Evolutionary conservation across 1,140 invertebrate genomes (phyloP), one percentile per base, ranked within the genome.

Genomic region (Heliothis virescens): DNA sequence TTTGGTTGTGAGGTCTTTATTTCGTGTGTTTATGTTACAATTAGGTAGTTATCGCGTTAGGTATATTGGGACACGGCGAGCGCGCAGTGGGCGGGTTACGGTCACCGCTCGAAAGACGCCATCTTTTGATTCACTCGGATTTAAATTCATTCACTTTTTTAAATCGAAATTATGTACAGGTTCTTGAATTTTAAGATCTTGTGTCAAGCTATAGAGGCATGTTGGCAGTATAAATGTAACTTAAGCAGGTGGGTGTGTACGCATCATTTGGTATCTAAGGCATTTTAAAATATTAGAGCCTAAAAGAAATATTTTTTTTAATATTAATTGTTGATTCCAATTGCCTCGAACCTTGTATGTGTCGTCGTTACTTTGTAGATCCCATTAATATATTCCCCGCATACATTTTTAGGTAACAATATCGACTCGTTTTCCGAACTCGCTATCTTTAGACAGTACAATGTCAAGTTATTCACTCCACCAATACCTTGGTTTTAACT

Each of bases 401-500:
- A 26, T 26, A 26, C 21, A 59, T 26, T 59, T 59, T 18, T 59
- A 12, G 10, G 16, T 13, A 60, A 15, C 18, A 52, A 53, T 52
- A 50, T 15, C 16, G 10, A 69, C 18, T 26, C 18, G n/a, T 53
- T 13, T 29, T 67, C 21, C 57, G 57, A 9, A 10, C 2, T 21
- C 21, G 26, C 18, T 53, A 69, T 21, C 69, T 11, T 10, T 5
- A 57, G 75, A 29, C 75, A 60, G 67, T 78, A 63, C 21, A 57
- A 63, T 53, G 55, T 73, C 77, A 78, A 79, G 75, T 74, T 72
- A 82, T 85, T 80, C 72, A 81, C 57, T 79, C 65, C 77, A 60
- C 52, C 48, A 74, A 79, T 84, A 83, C 79, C 62, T 59, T 81
- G 60, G 67, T 79, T 81, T 82, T 77, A 69, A 50, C 77, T 72